Percentiles rank a stretch among this genome's conserved stretches.
Evolutionary conservation across 2,797 vertebrate genomes (phyloP).

Genomic region (Phalanger gymnotis): DNA sequence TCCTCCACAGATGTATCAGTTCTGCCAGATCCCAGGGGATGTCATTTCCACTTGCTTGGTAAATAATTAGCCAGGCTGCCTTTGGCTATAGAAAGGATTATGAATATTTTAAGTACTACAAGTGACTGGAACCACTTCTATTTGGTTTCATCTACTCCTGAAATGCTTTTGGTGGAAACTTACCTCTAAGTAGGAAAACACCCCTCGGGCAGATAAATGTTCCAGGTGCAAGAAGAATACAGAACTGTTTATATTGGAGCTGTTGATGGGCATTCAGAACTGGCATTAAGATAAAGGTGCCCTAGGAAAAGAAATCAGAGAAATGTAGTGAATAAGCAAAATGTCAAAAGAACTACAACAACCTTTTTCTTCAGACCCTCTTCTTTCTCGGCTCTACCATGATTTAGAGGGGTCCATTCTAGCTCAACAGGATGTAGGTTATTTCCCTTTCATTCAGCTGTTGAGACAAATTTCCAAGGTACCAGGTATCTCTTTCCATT

Average conservation of each 20-base stretch:
- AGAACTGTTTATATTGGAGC: not conserved
- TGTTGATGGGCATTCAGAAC: not conserved
- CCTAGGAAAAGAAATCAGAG: not conserved
- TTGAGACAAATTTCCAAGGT: not conserved
- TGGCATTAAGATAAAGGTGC: not conserved
- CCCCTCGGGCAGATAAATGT: slow-evolving; percentile 69
- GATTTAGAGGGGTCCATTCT: not conserved
- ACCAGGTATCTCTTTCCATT: not conserved
- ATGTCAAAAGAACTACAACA: not conserved
- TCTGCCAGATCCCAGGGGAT: slow-evolving; percentile 68
- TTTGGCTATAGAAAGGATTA: slow-evolving; percentile 81
- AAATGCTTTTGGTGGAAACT: slow-evolving; percentile 65
- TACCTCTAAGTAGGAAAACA: slow-evolving; percentile 73
- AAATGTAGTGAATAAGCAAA: not conserved
- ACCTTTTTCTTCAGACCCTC: not conserved
- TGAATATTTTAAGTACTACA: slow-evolving; percentile 84
- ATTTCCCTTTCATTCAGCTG: not conserved
- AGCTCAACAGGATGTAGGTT: not conserved
- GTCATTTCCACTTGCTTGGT: slow-evolving; percentile 78
- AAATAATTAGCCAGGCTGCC: slow-evolving; percentile 87
- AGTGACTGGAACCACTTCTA: slow-evolving; percentile 81
- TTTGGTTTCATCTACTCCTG: slow-evolving; percentile 81
- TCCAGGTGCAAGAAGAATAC: slow-evolving; percentile 61
- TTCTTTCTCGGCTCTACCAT: not conserved
- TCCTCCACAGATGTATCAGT: slow-evolving; percentile 61